phyloP scores from a whole-genome alignment of 2,888 invertebrate species.

The Antitype chi region DNA sequence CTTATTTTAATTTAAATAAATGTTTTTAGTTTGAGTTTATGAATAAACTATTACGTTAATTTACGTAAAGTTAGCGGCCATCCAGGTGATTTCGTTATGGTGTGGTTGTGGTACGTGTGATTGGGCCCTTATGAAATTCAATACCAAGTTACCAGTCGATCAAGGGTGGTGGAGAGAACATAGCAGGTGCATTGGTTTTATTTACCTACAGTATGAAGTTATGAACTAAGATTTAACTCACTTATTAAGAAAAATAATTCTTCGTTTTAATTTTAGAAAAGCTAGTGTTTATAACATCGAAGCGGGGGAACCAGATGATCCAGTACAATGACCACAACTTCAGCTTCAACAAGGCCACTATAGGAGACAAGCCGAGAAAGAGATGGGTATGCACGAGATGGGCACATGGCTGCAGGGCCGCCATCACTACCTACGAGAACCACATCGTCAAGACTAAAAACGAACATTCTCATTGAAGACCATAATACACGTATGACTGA shows the following conservation, averaged over 20 bases:
- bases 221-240: neutral
- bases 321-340: conserved; percentile 67
- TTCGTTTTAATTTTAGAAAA: conserved; percentile 26
- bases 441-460: conserved; percentile 63
- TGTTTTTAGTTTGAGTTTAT: too few species aligned
- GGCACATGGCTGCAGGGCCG: conserved; percentile 70
- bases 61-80: too few species aligned
- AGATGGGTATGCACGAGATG: conserved; percentile 74
- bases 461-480: conserved; percentile 66
- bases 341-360: conserved; percentile 66
- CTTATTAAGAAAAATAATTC: too few species aligned
- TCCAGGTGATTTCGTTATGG: too few species aligned
- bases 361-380: conserved; percentile 55
- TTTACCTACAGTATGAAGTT: neutral
- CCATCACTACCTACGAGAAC: conserved; percentile 66
- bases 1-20: too few species aligned
- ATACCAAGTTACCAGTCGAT: neutral
- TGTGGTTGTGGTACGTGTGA: too few species aligned
- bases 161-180: neutral
- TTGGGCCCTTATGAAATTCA: too few species aligned
- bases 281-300: conserved; percentile 68
- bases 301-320: conserved; percentile 72
- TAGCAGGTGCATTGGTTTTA: neutral
- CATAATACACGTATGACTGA: neutral
- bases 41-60: too few species aligned